Conservation (phyloP, 2,113 vertebrate species). For the western clawed frog (Xenopus tropicalis) region DNA sequence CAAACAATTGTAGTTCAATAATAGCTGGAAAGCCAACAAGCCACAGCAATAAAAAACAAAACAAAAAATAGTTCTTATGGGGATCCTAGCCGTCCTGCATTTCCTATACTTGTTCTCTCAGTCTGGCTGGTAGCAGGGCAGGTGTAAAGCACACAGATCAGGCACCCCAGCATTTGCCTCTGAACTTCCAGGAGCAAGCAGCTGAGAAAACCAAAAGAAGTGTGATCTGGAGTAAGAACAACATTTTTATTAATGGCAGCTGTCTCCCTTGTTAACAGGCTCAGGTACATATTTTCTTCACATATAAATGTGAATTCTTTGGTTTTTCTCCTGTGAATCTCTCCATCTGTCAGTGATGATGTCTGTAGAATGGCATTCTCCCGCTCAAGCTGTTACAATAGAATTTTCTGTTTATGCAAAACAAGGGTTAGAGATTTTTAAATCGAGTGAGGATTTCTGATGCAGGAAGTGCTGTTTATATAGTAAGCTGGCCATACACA, state of each 20-base stretch:
- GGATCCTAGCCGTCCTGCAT: too few relatives aligned
- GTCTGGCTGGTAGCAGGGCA: constrained; percentile 11
- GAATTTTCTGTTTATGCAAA: neutral
- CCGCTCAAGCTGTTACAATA: neutral
- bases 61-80: too few relatives aligned
- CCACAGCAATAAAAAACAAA: too few relatives aligned
- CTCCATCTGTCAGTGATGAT: neutral
- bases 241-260: constrained; percentile 28
- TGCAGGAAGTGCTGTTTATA: too few relatives aligned
- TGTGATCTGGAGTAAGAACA: constrained; percentile 24
- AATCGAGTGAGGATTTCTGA: too few relatives aligned
- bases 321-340: neutral
- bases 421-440: too few relatives aligned
- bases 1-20: too few relatives aligned
- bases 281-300: neutral
- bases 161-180: constrained; percentile 25
- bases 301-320: neutral
- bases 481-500: too few relatives aligned
- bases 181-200: constrained; percentile 23
- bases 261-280: neutral
- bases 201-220: constrained; percentile 28
- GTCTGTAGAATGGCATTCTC: neutral
- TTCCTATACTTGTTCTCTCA: too few relatives aligned
- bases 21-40: too few relatives aligned
- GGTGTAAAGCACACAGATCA: constrained; percentile 29